Evolutionary conservation across 2,888 invertebrate species (phyloP), one percentile per base, ranked within the genome.

Genomic region (Digitonthophagus gazella): DNA sequence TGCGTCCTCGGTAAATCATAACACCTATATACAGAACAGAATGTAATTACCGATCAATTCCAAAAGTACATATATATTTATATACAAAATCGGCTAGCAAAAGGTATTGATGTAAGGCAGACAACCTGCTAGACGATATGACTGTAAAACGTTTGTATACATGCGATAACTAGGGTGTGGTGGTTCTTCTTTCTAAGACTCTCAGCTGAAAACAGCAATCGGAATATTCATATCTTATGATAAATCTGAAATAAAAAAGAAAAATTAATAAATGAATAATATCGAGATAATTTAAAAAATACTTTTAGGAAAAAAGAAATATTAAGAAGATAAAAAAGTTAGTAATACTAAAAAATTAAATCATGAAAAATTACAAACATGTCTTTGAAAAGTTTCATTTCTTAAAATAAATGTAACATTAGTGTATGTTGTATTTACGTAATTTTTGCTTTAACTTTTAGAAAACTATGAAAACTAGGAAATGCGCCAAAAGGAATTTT

Each of bases 221-320:
- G 20, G 65, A 68, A 69, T 65, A 55, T 68, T 67, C 70, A 58
- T 69, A 63, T 70, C 77, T 82, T 82, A 82, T 74, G 82, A 82
- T 79, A 82, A 79, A 80, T 82, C 82, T 82, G 78, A 61, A 81
- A 81, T 56, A 69, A 71, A 74, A 69, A 68, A 70, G 63, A 67
- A 69, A 68, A 44, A n/a, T n/a, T n/a, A n/a, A n/a, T n/a, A n/a
- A n/a, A n/a, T n/a, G n/a, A n/a, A n/a, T n/a, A n/a, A n/a, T n/a
- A n/a, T n/a, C n/a, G n/a, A n/a, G n/a, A n/a, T n/a, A n/a, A n/a
- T n/a, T n/a, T n/a, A n/a, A n/a, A n/a, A n/a, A n/a, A n/a, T n/a
- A n/a, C n/a, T n/a, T n/a, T n/a, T n/a, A n/a, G n/a, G n/a, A n/a
- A n/a, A n/a, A n/a, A n/a, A n/a, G n/a, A n/a, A n/a, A n/a, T n/a